Percentiles rank a stretch among this genome's conserved stretches.
phyloP scores from a whole-genome alignment of 2,888 invertebrate genomes.

The Philereme vetulata region DNA sequence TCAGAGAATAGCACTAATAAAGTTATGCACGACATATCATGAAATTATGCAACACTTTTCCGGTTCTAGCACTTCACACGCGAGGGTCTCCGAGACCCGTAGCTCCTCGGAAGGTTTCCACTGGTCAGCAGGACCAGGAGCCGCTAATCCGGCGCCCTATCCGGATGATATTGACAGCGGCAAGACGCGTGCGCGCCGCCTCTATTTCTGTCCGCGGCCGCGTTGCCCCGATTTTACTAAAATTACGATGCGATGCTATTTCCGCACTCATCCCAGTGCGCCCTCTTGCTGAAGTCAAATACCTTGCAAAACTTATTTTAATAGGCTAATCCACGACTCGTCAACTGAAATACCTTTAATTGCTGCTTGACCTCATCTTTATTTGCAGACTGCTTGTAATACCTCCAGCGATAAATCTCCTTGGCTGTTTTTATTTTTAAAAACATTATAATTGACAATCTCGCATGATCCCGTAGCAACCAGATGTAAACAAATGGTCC shows the following conservation, averaged over 20 bases:
- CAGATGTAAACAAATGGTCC: slow-evolving; percentile 47
- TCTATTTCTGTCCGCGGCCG: slow-evolving; percentile 81
- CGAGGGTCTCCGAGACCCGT: slow-evolving; percentile 38
- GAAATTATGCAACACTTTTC: slow-evolving; percentile 61
- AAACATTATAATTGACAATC: neutral
- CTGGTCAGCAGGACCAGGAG: slow-evolving; percentile 43
- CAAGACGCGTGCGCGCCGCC: slow-evolving; percentile 73
- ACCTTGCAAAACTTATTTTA: slow-evolving; percentile 56
- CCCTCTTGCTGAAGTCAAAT: slow-evolving; percentile 64
- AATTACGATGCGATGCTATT: slow-evolving; percentile 81
- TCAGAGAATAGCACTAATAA: slow-evolving; percentile 41
- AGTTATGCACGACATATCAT: slow-evolving; percentile 45
- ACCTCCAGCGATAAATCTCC: slow-evolving; percentile 8
- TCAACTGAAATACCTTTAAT: neutral
- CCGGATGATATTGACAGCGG: slow-evolving; percentile 79
- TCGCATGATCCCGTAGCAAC: slow-evolving; percentile 40
- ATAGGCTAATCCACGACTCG: slow-evolving; percentile 20
- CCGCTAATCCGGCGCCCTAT: slow-evolving; percentile 77
- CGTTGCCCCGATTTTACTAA: slow-evolving; percentile 83
- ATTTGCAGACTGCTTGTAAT: neutral
- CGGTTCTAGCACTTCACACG: slow-evolving; percentile 54
- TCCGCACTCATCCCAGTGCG: slow-evolving; percentile 76
- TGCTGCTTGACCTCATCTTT: neutral
- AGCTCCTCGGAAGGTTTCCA: slow-evolving; percentile 35
- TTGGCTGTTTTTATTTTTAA: slow-evolving; percentile 6